phyloP scores from a whole-genome alignment of 2,888 invertebrate genomes.

The Busseola fusca region DNA sequence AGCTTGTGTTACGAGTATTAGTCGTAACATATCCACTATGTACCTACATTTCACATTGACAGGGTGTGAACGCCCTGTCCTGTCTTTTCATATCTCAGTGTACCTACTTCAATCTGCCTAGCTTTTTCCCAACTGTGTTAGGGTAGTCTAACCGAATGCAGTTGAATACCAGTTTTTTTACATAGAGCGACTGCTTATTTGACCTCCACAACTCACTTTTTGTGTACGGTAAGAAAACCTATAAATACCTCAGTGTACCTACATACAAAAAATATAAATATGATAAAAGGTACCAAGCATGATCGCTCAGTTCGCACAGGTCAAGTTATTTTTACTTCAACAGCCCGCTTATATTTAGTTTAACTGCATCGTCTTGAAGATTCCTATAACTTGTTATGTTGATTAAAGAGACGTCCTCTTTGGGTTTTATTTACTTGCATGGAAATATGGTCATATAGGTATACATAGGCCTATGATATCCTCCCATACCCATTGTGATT shows the following conservation, averaged over 20 bases:
- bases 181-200: background rate
- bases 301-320: conserved; percentile 32
- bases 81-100: conserved; percentile 3
- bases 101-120: background rate
- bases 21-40: no score
- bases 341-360: conserved; percentile 52
- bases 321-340: conserved; percentile 51
- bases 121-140: background rate
- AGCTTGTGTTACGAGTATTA: no score
- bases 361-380: conserved; percentile 53
- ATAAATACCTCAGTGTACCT: conserved; percentile 1
- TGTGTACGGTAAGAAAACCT: background rate
- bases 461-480: no score
- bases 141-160: background rate
- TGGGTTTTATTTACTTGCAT: background rate
- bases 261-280: conserved; percentile 16
- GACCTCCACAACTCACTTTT: background rate
- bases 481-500: no score
- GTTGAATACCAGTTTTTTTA: background rate
- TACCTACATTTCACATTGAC: background rate
- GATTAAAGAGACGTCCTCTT: conserved; percentile 18
- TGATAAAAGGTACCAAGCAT: conserved; percentile 17
- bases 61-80: conserved; percentile 23
- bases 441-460: background rate
- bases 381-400: conserved; percentile 32